phyloP scores from a whole-genome alignment of 2,113 vertebrate genomes.

The Barbus barbus region DNA sequence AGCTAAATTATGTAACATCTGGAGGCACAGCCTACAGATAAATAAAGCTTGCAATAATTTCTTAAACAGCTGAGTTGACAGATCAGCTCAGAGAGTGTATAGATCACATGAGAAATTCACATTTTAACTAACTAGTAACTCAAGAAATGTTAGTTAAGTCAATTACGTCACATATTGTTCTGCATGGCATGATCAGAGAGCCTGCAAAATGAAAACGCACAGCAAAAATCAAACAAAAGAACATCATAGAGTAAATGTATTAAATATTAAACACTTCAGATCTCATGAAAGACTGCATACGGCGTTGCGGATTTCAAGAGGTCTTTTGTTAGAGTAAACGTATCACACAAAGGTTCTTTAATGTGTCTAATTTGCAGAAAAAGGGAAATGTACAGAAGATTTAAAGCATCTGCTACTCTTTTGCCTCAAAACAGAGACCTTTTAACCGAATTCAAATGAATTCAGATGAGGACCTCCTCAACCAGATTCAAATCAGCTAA shows the following conservation, averaged over 20 bases:
- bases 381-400: neutral
- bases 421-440: conserved; percentile 6
- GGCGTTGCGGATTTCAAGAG: neutral
- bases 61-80: conserved; percentile 1
- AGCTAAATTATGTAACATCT: conserved; percentile 35
- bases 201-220: neutral
- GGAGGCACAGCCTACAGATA: neutral
- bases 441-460: conserved; percentile 18
- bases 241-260: neutral
- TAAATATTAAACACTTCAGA: neutral
- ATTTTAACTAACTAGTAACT: conserved; percentile 6
- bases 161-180: neutral
- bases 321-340: neutral
- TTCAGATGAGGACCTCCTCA: conserved; percentile 14
- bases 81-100: neutral
- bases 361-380: neutral
- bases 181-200: neutral
- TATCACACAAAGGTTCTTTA: neutral
- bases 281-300: neutral
- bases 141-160: neutral
- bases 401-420: neutral
- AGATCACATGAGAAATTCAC: neutral
- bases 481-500: conserved; percentile 56
- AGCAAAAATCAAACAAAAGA: neutral
- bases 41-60: conserved; percentile 30